Percentiles rank a stretch among this genome's conserved stretches.
phyloP scores from a whole-genome alignment of 1,140 invertebrate genomes.

The Drosophila kepulauana region DNA sequence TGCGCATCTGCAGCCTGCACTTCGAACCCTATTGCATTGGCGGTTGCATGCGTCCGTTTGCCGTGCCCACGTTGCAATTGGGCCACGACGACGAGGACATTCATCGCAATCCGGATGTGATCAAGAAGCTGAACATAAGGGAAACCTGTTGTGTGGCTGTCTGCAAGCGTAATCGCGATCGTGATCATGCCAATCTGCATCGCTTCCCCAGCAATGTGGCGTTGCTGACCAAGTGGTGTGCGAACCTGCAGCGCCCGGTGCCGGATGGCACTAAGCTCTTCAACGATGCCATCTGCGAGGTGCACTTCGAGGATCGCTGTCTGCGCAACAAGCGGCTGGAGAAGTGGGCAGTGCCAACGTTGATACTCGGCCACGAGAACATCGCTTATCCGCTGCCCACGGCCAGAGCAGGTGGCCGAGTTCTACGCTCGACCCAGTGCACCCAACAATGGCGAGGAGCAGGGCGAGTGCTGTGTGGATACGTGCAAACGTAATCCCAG shows the following conservation, averaged over 20 bases:
- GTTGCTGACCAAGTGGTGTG: slow-evolving; percentile 75
- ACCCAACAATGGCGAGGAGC: slow-evolving; percentile 76
- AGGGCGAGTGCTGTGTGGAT: slow-evolving; percentile 79
- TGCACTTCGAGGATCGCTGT: slow-evolving; percentile 79
- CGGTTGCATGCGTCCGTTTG: slow-evolving; percentile 82
- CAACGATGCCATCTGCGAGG: slow-evolving; percentile 80
- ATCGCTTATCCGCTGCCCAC: slow-evolving; percentile 69
- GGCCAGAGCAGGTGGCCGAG: slow-evolving; percentile 71
- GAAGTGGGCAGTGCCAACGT: slow-evolving; percentile 77
- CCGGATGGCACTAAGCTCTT: slow-evolving; percentile 79
- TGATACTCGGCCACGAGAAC: slow-evolving; percentile 71
- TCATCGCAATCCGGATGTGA: slow-evolving; percentile 79
- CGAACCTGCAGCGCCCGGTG: slow-evolving; percentile 69
- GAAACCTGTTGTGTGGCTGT: slow-evolving; percentile 80
- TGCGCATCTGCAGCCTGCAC: slow-evolving; percentile 77
- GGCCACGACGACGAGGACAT: slow-evolving; percentile 79
- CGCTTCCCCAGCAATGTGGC: slow-evolving; percentile 76
- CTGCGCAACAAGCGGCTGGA: slow-evolving; percentile 78
- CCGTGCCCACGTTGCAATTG: slow-evolving; percentile 73
- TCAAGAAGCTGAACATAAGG: slow-evolving; percentile 79
- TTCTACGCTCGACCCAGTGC: slow-evolving; percentile 69
- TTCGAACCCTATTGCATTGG: slow-evolving; percentile 82
- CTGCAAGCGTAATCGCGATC: slow-evolving; percentile 75
- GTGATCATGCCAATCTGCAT: slow-evolving; percentile 80
- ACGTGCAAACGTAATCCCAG: slow-evolving; percentile 78